Base-by-base conservation (phyloP, 2,113 vertebrate species). In the Eolophus roseicapilla region DNA sequence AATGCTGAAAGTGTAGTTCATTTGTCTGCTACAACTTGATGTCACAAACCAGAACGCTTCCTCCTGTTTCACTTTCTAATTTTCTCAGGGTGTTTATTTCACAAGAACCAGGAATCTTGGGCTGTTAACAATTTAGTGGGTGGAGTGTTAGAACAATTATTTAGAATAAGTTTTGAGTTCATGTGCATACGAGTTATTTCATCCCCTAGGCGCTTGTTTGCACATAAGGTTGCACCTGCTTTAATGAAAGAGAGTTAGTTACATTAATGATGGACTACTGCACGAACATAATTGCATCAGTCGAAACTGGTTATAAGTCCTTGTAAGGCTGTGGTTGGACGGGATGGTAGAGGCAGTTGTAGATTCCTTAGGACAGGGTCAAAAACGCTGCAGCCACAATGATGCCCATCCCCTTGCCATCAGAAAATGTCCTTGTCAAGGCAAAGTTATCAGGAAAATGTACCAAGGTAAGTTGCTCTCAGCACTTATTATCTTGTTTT, bases 151-250 rank as follows among this genome's bases (percentile, higher is more conserved):
- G 39, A 39, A 39, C 39, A 39, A 39, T 39, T 39, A 39, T 39
- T 39, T 39, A 39, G 39, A 39, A 39, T 39, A 39, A 39, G 39
- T 39, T 39, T 39, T 0, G 31, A 91, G 94, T 93, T 96, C 91
- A 94, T 92, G 89, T 92, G 75, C 93, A 88, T 49, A 41, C 75
- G 78, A 92, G 93, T 94, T 97, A 95, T 96, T 97, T 95, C 87
- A 93, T 95, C 84, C 96, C 95, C 90, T 91, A 91, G 95, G 95
- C 87, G 12, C 92, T 95, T 95, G 85, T 96, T 96, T 96, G 87
- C 8, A 4, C 67, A 3, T 46, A 7, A 82, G 93, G 70, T 93
- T 93, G 87, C 84, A 93, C 90, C 94, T 95, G 90, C 67, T 77
- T 64, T 95, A 93, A 95, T 96, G 93, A 91, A 78, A 91, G 94